Base-by-base conservation (phyloP, 2,888 invertebrate species). In the Eupelmus urozonus region DNA sequence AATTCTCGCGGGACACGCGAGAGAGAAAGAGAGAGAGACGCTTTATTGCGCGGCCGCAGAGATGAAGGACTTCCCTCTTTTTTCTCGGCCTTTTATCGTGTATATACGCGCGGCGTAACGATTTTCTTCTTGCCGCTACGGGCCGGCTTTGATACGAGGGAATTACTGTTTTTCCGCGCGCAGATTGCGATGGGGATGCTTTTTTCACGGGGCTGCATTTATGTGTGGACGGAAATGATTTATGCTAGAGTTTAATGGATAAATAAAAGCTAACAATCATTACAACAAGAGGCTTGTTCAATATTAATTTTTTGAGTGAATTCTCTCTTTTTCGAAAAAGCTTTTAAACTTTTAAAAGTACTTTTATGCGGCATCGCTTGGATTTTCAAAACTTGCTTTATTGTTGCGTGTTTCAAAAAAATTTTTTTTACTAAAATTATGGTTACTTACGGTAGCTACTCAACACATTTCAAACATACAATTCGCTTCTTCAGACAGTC, bases 1-100 rank as follows among this genome's bases (percentile, higher is more conserved):
- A 63, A 74, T 74, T 49, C 74, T 34, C 57, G 29, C 59, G 74
- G 59, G 66, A 59, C 73, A 74, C 57, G 73, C 66, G 65, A 74
- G 45, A 45, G 25, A 9, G 18, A 11, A 9, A 7, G 29, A 16
- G 25, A 9, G 57, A 11, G 23, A 42, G 42, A 13, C 51, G 23
- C 49, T 66, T 57, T 57, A 65, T 59, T 45, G 29, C 49, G 18
- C 23, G 2, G 9, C 53, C 42, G 23, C 11, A 23, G 27, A 63
- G 57, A 57, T 25, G 27, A 25, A 34, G 57, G 57, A 18, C 27
- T 20, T 53, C 20, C 4, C 11, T 25, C 40, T 45, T 25, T 20
- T 51, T 57, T 53, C 18, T 34, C 20, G 9, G n/a, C 60, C 13
- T 34, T 51, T 71, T 25, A 23, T 34, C 51, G 7, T 29, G 5